Evolutionary conservation across 2,113 vertebrate genomes (phyloP), one percentile per base, ranked within the genome.

Genomic region (Grammomys surdaster): DNA sequence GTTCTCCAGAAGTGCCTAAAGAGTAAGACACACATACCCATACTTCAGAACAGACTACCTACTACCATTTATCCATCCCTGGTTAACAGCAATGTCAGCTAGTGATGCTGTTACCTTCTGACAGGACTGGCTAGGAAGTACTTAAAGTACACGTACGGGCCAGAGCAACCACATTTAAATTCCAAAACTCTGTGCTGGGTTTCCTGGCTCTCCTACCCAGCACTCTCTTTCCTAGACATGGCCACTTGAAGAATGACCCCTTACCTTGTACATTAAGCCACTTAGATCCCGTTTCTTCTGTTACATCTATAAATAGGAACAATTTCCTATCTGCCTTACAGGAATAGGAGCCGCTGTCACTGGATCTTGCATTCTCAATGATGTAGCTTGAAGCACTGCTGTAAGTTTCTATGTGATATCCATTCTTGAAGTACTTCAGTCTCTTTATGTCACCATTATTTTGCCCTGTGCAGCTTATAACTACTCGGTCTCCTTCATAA

Each of bases 371-470:
- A 7, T 89, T 77, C 1, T 54, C 51, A 73, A 93, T 93, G 78
- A 16, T 40, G 7, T 87, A 73, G 58, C 60, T 67, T 0, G 43
- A 78, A 33, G 51, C 5, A 0, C 24, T 19, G 0, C 4, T 0
- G 28, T 91, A 77, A 63, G 69, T 7, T 5, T 84, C 10, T 70
- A 91, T 43, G 36, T 0, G n/a, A 65, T 2, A 33, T 40, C 31
- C 94, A 51, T 92, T 24, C 56, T 95, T 95, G 75, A 88, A 93
- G 84, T 93, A 90, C 5, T 17, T 82, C 19, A 95, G 81, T 46
- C 3, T 91, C 5, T 12, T 22, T 67, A 77, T 91, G 36, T 36
- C 5, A 48, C 0, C 2, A 9, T 77, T 69, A 0, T 72, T 16
- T 13, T 36, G 1, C 31, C 67, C 92, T 4, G 69, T 93, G 46